Base-by-base conservation (phyloP, 53 echinoderm and acorn worm species). In the Apostichopus leukothele region DNA sequence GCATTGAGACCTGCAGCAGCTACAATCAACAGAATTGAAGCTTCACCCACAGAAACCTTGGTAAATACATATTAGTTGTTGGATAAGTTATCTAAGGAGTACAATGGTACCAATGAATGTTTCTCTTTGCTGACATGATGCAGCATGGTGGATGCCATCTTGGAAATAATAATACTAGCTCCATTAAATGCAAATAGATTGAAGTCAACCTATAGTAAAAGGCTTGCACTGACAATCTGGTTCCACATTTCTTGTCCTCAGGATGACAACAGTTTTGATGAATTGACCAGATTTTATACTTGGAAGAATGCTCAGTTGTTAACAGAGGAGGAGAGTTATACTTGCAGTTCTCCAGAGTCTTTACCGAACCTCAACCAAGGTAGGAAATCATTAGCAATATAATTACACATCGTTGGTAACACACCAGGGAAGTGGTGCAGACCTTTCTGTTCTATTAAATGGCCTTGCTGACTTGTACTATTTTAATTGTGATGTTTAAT, bases 211-310 rank as follows among this genome's bases (percentile, higher is more conserved):
- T 39, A 39, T 39, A 39, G 39, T 39, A 39, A 39, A 39, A 39
- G 39, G 39, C 39, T 57, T 57, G 7, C 18, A 18, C 20, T 71
- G 1, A 16, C 18, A 71, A 6, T 18, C 71, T 71, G 0, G 1
- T 71, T 71, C 18, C 20, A 6, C 6, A n/a, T 18, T 1, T 71
- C 18, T 55, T 59, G 53, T 9, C 9, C 23, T 54, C 81, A 81
- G 81, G 81, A 81, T 59, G 81, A 81, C 21, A 55, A 14, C 6
- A 81, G 81, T 20, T 54, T 81, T 18, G 81, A 81, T 55, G 81
- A 81, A 59, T 55, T 81, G 55, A 81, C 81, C 22, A 54, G 81
- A 59, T 81, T 54, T 53, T 81, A 81, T 57, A 81, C 81, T 0
- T 81, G 81, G 81, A 81, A 81, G 59, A 81, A 81, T 59, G 55